These are phyloP conservation scores for Coilia nasus DNA, from an alignment of 2,797 vertebrate genomes.

Conservation along the genomic window DNA sequence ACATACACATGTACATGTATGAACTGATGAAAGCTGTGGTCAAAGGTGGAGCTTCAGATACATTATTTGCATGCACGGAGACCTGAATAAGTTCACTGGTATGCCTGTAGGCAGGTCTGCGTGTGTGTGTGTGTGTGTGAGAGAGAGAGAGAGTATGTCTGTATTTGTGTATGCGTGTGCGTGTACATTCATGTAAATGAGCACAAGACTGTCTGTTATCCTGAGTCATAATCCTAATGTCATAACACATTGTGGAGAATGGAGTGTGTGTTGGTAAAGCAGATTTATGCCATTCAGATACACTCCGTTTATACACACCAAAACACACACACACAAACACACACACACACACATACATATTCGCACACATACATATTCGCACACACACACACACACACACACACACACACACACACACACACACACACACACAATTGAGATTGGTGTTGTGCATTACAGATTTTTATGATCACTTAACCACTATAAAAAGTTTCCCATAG, in stretches of 20 bases:
- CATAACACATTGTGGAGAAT: neutral
- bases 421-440: too few species aligned
- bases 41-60: neutral
- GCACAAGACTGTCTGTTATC: neutral
- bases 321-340: conserved; percentile 61
- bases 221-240: neutral
- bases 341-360: conserved; percentile 63
- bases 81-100: neutral
- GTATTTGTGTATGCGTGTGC: neutral
- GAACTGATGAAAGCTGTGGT: neutral
- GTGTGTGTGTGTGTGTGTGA: conserved; percentile 6
- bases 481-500: too few species aligned
- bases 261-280: neutral
- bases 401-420: too few species aligned
- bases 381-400: too few species aligned
- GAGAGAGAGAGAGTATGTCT: too few species aligned
- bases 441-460: too few species aligned
- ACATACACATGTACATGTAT: too few species aligned
- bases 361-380: too few species aligned
- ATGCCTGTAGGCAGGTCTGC: neutral
- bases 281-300: neutral
- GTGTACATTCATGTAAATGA: neutral
- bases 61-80: neutral
- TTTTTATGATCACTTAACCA: too few species aligned
- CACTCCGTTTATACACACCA: conserved; percentile 33